Evolutionary conservation across 2,888 invertebrate species (phyloP).

Genomic region (Lasioglossum calceatum): DNA sequence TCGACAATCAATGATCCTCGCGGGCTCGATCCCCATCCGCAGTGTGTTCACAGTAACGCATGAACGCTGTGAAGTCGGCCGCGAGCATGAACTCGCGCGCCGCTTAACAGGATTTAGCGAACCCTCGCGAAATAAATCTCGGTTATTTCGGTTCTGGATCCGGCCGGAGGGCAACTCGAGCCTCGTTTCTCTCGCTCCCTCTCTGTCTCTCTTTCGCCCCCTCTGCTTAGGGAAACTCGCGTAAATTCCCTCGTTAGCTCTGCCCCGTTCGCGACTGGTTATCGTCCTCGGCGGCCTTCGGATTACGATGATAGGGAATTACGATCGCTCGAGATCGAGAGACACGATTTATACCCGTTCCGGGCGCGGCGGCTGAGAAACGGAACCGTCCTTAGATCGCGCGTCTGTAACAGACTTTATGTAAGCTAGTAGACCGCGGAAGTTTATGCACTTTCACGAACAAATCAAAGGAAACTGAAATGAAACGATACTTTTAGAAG

Average conservation of each 20-base stretch:
- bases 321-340: constrained; percentile 4
- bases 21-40: background rate
- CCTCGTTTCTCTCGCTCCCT: background rate
- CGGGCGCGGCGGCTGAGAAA: background rate
- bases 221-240: constrained; percentile 58
- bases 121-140: constrained; percentile 77
- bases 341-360: constrained; percentile 3
- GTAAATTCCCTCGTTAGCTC: constrained; percentile 62
- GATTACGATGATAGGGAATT: constrained; percentile 21
- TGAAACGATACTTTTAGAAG: too few species aligned
- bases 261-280: constrained; percentile 4
- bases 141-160: constrained; percentile 75
- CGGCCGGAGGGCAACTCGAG: constrained; percentile 15
- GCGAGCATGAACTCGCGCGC: constrained; percentile 38
- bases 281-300: constrained; percentile 44
- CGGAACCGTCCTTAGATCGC: background rate
- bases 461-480: background rate
- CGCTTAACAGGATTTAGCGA: constrained; percentile 74
- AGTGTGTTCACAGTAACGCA: constrained; percentile 41
- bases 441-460: background rate
- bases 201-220: background rate
- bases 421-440: background rate
- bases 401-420: background rate
- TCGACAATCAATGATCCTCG: constrained; percentile 14
- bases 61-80: constrained; percentile 53